These are phyloP conservation scores for Gymnorhina tibicen DNA, from an alignment of 2,113 vertebrate species.

Conservation along the genomic window DNA sequence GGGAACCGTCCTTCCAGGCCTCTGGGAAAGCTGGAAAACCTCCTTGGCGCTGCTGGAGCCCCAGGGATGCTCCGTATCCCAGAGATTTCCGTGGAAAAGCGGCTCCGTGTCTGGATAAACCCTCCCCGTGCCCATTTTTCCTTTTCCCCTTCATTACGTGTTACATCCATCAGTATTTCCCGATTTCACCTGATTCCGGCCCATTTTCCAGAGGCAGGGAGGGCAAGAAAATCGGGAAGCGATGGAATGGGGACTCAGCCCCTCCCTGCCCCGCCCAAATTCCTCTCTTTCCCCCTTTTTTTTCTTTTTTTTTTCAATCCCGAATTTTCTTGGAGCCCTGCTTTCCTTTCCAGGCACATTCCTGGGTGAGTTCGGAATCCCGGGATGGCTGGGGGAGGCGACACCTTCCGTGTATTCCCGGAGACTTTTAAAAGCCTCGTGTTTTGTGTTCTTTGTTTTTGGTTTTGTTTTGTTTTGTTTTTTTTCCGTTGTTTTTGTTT, in stretches of 20 bases:
- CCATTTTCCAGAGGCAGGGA: background rate
- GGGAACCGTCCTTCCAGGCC: background rate
- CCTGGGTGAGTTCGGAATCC: background rate
- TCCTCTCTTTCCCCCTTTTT: background rate
- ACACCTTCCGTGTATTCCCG: accelerated
- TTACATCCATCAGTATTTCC: background rate
- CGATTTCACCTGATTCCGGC: background rate
- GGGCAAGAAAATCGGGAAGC: background rate
- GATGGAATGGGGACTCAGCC: background rate
- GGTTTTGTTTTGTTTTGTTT: background rate
- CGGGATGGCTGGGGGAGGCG: background rate
- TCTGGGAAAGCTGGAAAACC: background rate
- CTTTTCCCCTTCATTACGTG: accelerated
- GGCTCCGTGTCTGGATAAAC: background rate
- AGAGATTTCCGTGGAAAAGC: background rate
- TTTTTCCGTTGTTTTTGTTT: background rate
- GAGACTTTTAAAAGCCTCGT: conserved; percentile 10
- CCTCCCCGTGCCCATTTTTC: background rate
- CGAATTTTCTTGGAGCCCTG: background rate
- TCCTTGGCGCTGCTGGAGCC: background rate
- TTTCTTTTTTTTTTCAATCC: background rate
- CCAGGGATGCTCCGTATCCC: accelerated
- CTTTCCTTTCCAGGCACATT: background rate
- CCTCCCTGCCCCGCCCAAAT: background rate
- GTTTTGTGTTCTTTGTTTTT: background rate